A percentile compares a stretch with the other conserved stretches of the same genome.
Conservation (phyloP, 1,140 invertebrate species). For the Pectinophora gossypiella region DNA sequence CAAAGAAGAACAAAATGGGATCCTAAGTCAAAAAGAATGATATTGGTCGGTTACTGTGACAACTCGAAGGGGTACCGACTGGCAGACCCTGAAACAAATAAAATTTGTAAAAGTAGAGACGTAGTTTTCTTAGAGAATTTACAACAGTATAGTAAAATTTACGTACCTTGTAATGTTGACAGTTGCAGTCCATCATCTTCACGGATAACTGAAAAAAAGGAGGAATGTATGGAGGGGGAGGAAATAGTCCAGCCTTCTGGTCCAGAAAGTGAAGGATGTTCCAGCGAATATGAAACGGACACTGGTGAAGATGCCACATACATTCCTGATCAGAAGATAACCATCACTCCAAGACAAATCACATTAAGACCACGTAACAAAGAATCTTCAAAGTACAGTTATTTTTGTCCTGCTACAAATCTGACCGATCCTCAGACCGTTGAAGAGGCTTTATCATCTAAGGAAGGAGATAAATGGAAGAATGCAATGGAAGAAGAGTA, state of each 20-base stretch:
- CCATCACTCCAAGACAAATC: background rate
- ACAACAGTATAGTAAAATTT: no score
- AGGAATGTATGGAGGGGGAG: no score
- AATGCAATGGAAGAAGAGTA: slow-evolving; percentile 36
- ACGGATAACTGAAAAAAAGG: background rate
- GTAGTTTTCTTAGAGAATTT: no score
- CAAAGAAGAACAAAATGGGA: background rate
- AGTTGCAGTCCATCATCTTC: no score
- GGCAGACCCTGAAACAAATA: no score
- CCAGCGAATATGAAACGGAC: background rate
- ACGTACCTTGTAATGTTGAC: no score
- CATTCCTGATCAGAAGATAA: background rate
- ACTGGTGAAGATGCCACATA: background rate
- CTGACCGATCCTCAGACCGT: slow-evolving; percentile 8
- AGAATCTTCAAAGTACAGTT: background rate
- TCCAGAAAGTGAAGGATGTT: background rate
- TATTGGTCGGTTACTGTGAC: background rate
- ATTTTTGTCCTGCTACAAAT: no score
- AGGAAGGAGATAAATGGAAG: slow-evolving; percentile 22
- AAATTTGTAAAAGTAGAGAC: no score
- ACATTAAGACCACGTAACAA: background rate
- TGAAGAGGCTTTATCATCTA: slow-evolving; percentile 15
- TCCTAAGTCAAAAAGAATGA: background rate
- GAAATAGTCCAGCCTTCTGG: no score
- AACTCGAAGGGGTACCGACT: no score